Conservation (phyloP, 2,797 vertebrate genomes). For the Tauraco hartlaubi region DNA sequence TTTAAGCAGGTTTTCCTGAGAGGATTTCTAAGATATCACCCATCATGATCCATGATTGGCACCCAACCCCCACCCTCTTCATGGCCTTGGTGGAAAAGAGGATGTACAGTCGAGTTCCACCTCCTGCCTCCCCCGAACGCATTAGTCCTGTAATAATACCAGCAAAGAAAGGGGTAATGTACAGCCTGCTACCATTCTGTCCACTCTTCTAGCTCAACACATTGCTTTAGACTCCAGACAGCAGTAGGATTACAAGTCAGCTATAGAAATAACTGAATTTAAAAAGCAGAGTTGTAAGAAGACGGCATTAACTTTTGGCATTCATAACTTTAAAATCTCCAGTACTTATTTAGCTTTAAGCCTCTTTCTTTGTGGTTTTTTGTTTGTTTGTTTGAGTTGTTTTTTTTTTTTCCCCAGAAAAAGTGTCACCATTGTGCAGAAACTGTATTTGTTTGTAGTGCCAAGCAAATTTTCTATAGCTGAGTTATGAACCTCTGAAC, state of each 20-base stretch:
- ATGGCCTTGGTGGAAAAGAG: not conserved
- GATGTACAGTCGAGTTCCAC: not conserved
- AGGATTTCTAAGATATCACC: not conserved
- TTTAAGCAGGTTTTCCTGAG: not conserved
- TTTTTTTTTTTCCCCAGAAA: not conserved
- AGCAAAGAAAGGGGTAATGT: not conserved
- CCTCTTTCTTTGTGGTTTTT: not conserved
- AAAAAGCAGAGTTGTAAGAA: not conserved
- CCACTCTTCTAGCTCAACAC: not conserved
- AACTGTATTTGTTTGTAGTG: not conserved
- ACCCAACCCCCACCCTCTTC: not conserved
- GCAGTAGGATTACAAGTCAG: not conserved
- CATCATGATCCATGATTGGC: not conserved
- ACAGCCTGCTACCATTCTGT: not conserved
- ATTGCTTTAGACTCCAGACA: not conserved
- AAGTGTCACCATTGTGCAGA: not conserved
- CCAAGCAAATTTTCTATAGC: slow-evolving; percentile 38
- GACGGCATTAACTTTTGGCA: not conserved
- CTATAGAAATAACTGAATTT: not conserved
- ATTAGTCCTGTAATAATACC: fast-evolving
- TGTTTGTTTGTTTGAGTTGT: too few species aligned
- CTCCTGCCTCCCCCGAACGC: not conserved
- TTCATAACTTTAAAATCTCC: not conserved
- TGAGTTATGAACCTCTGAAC: slow-evolving; percentile 63
- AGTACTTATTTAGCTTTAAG: slow-evolving; percentile 6